Percentiles rank a stretch among this genome's conserved stretches.
Conservation (phyloP, 2,113 vertebrate genomes). For the Axis porcinus region DNA sequence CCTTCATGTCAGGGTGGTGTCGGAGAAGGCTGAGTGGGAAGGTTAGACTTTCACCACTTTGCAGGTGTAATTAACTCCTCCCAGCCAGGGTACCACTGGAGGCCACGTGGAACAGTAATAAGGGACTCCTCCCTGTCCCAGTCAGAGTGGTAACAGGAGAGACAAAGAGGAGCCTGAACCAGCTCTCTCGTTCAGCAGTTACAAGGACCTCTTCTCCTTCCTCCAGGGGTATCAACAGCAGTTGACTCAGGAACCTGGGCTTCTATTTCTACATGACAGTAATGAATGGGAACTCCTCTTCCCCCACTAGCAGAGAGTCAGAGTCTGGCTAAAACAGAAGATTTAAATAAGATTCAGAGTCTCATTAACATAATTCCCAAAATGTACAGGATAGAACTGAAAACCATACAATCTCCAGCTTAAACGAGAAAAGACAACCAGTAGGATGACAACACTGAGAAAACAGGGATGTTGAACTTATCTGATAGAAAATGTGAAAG, state of each 20-base stretch:
- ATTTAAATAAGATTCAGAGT: background rate
- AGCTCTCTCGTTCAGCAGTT: background rate
- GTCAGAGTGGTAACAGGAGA: background rate
- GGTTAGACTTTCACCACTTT: background rate
- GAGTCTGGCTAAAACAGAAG: background rate
- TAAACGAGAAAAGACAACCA: conserved; percentile 5
- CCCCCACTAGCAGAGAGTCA: background rate
- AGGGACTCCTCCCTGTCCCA: background rate
- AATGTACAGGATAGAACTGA: background rate
- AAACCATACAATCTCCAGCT: background rate
- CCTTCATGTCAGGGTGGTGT: background rate
- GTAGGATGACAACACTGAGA: background rate
- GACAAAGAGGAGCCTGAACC: background rate
- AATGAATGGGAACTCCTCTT: background rate
- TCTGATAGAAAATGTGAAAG: background rate
- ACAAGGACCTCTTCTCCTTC: background rate
- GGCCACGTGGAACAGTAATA: background rate
- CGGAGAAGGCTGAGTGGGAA: background rate
- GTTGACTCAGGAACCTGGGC: background rate
- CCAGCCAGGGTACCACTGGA: background rate
- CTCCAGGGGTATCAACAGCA: background rate
- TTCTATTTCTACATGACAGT: background rate
- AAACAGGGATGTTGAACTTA: background rate
- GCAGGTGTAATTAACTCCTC: background rate
- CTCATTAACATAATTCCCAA: background rate